Evolutionary conservation across 1,140 invertebrate species (phyloP), one percentile per base, ranked within the genome.

Genomic region (Caenorhabditis inopinata): DNA sequence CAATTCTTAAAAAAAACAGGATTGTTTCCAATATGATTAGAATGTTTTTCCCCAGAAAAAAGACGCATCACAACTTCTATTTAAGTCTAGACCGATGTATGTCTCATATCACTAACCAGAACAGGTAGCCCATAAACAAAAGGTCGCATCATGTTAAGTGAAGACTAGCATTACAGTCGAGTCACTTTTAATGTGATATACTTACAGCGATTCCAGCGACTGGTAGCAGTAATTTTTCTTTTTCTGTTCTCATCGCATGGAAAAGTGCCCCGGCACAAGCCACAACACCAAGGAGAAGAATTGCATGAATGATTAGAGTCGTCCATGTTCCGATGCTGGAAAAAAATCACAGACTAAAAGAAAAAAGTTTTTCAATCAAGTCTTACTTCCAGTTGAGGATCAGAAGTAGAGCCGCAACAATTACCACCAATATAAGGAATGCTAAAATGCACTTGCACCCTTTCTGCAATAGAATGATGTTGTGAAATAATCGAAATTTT

Each of bases 211-310:
- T 68, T 68, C 58, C 58, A 68, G 58, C 58, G 1, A 68, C 58
- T 38, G 58, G 78, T 4, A 79, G 23, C 21, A 79, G 23, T 12
- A 79, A 47, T 18, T 74, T 74, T 38, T 79, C 78, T 21, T 79
- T 79, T 45, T 79, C 78, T 9, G 78, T 74, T 23, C 74, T 79
- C 42, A 74, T 74, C 12, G 78, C 78, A 21, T 25, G 58, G 58
- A 79, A 14, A 1, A 79, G 18, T 32, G 51, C 62, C 21, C n/a
- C n/a, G 4, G 51, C 68, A n/a, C 38, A 58, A 6, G 45, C 62
- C 14, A 62, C 35, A 0, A 79, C 16, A n/a, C 48, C 51, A 51
- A 74, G 9, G 27, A 74, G 25, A 7, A 79, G 45, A 6, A 79
- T 35, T 3, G 58, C 32, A 51, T 79, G 58, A 29, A 79, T 38